Base-by-base conservation (phyloP, 1,140 invertebrate species). In the Caenorhabditis briggsae region DNA sequence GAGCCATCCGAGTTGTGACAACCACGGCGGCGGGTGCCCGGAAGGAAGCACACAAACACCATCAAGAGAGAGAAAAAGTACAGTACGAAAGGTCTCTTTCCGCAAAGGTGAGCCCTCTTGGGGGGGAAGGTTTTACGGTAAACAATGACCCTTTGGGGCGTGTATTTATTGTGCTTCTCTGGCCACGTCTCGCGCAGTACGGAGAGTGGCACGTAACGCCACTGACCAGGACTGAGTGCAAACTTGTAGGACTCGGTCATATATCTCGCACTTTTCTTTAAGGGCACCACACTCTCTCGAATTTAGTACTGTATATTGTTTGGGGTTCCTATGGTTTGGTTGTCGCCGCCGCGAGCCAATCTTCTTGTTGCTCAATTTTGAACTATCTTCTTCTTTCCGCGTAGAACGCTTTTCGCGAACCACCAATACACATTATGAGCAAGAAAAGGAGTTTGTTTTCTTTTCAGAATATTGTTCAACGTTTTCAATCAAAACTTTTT, bases 131-230 rank as follows among this genome's bases (percentile, higher is more conserved):
- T 5, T 46, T n/a, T 53, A 78, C 70, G 70, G 70, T 46, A 78
- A 78, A 78, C 70, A 78, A 78, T 78, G 70, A 78, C 70, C 70
- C 70, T n/a, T 78, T 50, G 70, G 70, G 70, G 70, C 70, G 70
- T 78, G 70, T 78, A 50, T 65, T 33, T 78, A 78, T 78, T 78
- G 70, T 78, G 70, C 70, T 78, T 78, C 70, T 78, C 50, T 14
- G 70, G 46, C 70, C 46, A 78, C 43, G 70, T 78, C 70, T n/a
- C 70, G 70, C 70, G 70, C 46, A 78, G 70, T 78, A 78, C 70
- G 46, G 46, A 78, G 70, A 78, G 70, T 78, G 70, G 70, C 70
- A 78, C 70, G 70, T 78, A 78, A 53, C 70, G 70, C 70, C 70
- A 78, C 70, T 78, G 70, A 78, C 70, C 70, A 53, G 43, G 33